Evolutionary conservation across 2,113 vertebrate species (phyloP), one percentile per base, ranked within the genome.

Genomic region (Struthio camelus): DNA sequence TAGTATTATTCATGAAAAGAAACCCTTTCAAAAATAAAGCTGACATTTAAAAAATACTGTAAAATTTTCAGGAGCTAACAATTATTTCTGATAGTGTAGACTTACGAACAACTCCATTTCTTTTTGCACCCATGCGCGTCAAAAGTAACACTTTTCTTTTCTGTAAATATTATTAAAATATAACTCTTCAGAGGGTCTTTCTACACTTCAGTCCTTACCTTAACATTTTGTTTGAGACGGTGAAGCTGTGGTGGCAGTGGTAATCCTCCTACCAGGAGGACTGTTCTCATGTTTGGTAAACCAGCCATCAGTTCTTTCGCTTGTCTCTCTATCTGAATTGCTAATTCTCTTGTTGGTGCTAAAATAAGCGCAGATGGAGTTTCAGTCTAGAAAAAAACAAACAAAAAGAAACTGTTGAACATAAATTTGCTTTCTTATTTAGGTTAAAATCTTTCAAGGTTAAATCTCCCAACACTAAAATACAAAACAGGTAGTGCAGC

Each of bases 291-390:
- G 95, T 98, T 98, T 6, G 99, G 98, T 27, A 99, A 97, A 8
- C 99, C 98, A 16, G 97, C 92, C 98, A 99, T 98, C 97, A 99
- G 93, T 89, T 99, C 99, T 94, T 99, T 99, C 9, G 98, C 98
- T 86, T 99, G 99, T 51, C 93, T 98, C 98, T 99, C 99, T 11
- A 99, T 99, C 98, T 99, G 99, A 87, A 99, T 98, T 22, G 99
- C 99, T 85, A 99, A 62, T 92, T 99, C 99, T 92, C 99, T 98
- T 7, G 99, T 99, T 8, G 99, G 99, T 3, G 99, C 99, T 89
- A 99, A 97, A 93, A 99, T 97, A 81, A 99, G 97, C 19, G 98
- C 98, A 25, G 94, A 96, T 0, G 99, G 99, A 76, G 95, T 72
- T 71, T 96, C 87, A 69, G 62, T 94, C 98, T 98, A 94, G 25